phyloP scores from a whole-genome alignment of 2,888 invertebrate genomes.

The Malthinus seriepunctatus region DNA sequence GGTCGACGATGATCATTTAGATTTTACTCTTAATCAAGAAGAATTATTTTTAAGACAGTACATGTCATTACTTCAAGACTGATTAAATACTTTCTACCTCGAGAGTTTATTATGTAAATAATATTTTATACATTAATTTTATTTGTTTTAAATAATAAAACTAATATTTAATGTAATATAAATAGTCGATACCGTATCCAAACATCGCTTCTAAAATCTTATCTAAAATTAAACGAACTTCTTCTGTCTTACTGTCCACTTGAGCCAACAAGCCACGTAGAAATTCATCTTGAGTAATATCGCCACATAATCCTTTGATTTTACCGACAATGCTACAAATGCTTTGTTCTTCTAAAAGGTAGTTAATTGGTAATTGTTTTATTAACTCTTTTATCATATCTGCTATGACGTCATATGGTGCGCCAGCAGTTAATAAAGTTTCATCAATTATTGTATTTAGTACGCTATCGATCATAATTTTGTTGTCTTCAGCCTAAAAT shows the following conservation, averaged over 20 bases:
- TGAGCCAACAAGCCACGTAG: slow-evolving; percentile 17
- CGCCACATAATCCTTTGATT: slow-evolving; percentile 15
- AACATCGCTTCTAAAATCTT: slow-evolving; percentile 45
- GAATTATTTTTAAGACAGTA: slow-evolving; percentile 70
- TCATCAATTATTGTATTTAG: slow-evolving; percentile 40
- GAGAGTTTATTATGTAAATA: neutral
- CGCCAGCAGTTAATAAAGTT: slow-evolving; percentile 29
- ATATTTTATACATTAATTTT: slow-evolving; percentile 16
- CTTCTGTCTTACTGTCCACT: slow-evolving; percentile 25
- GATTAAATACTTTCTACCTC: neutral
- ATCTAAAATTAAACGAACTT: slow-evolving; percentile 40
- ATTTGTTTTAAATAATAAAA: slow-evolving; percentile 4
- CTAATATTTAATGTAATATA: slow-evolving; percentile 41
- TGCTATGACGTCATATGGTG: slow-evolving; percentile 40
- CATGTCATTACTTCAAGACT: slow-evolving; percentile 58
- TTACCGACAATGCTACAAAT: slow-evolving; percentile 31
- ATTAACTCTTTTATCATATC: slow-evolving; percentile 40
- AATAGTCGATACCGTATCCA: slow-evolving; percentile 45
- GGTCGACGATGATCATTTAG: slow-evolving; percentile 74
- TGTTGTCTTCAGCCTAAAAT: too few species aligned
- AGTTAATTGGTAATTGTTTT: slow-evolving; percentile 33
- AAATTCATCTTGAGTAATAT: slow-evolving; percentile 35
- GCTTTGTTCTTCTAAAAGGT: slow-evolving; percentile 27
- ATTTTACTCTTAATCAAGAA: slow-evolving; percentile 71
- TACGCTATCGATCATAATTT: too few species aligned